Base-by-base conservation (phyloP, 2,797 vertebrate species). In the Anniella stebbinsi region DNA sequence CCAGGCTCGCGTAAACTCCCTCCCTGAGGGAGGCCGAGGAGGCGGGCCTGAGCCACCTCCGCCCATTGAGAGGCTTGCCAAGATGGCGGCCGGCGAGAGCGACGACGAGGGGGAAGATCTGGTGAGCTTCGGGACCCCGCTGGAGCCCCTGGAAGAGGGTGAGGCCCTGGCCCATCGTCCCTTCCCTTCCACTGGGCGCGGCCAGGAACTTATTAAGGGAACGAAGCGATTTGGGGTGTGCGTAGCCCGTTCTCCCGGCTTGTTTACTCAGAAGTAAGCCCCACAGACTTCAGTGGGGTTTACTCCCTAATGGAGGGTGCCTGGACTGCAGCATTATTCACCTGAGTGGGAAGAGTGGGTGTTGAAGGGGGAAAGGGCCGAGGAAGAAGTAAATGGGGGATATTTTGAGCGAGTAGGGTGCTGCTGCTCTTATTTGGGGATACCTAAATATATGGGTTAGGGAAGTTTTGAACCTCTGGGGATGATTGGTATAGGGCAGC, bases 141-240 rank as follows among this genome's bases (percentile, higher is more conserved):
- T 99, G 96, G 98, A 98, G 93, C 98, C 97, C 0, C 95, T 99
- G 76, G 98, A 98, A 57, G 99, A 99, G 97, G 98, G 99, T 99
- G 90, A 94, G 94, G 28, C 2, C 2, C 45, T 1, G 28, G 54
- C 70, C 23, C 12, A 1, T 2, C 0, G 5, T 81, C 80, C 12
- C n/a, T 6, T 2, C 30, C 38, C 30, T n/a, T 10, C 17, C 2
- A 36, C 41, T 2, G 78, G 11, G 78, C 25, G 48, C 45, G 45
- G 23, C 1, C 4, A 10, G 33, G 15, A 11, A 3, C 70, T 17
- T 36, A 30, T 10, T 70, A 12, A 45, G 11, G 28, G 36, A 48
- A 7, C 11, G 76, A 21, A 18, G 60, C 60, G 21, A 18, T 23
- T 18, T 63, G 60, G 2, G 60, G 18, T 25, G 60, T 15, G 60